Base-by-base conservation (phyloP, 2,888 invertebrate genomes). In the Amphiduros pacificus region DNA sequence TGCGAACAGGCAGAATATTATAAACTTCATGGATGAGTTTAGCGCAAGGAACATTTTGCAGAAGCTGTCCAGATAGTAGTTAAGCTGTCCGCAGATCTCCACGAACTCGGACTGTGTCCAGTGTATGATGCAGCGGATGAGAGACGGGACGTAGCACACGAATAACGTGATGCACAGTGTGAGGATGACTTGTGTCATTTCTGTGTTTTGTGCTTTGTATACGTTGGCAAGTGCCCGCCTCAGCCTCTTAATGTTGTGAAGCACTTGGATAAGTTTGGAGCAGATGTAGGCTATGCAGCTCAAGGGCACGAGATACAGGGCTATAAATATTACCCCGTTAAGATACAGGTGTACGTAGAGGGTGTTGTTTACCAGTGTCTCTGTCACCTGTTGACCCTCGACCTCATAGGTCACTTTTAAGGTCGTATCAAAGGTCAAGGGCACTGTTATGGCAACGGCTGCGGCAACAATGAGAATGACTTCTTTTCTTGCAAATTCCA, bases 141-240 rank as follows among this genome's bases (percentile, higher is more conserved):
- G 26, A 26, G 31, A 24, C 5, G 63, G 66, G 2, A 51, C n/a
- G 44, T 66, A 66, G 31, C 66, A 66, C 17, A 66, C 52, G 17
- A 61, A 14, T 11, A 66, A 20, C 2, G 49, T 60, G 44, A 62
- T 54, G 31, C 49, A 31, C 17, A 66, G 49, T 2, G 61, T 53
- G 26, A 66, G 52, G 11, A 60, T 14, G 29, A 66, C 55, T 50
- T 66, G 66, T n/a, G 63, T 66, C 44, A 63, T 40, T 26, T 66
- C 63, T 6, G 53, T 58, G 49, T 64, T 55, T 49, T 63, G 51
- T 14, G 40, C 29, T 14, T 58, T 58, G 6, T 41, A 11, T 49
- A 44, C 40, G 17, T 40, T 17, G 22, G 66, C 59, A 17, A 59
- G 29, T 4, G 50, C 32, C 26, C 63, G 11, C 27, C 62, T 26